Conservation (phyloP, 2,888 invertebrate genomes). For the Teinopalpus imperialis region DNA sequence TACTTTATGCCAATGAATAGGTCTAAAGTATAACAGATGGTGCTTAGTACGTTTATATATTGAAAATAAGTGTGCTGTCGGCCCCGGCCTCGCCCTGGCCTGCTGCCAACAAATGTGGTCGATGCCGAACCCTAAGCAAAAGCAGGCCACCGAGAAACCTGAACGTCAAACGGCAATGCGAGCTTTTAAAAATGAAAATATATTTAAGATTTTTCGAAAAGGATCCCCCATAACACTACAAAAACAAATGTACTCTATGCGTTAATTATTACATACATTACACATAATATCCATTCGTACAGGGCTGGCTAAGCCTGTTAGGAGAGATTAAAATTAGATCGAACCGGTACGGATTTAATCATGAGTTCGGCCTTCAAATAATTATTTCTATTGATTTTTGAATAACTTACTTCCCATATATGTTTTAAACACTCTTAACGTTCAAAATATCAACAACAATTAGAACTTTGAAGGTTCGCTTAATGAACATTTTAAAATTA, state of each 20-base stretch:
- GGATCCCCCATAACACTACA: conserved; percentile 24
- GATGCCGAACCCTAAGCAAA: conserved; percentile 42
- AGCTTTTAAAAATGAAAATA: too few relatives aligned
- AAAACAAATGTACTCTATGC: too few relatives aligned
- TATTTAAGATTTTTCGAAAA: conserved; percentile 29
- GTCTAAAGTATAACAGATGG: too few relatives aligned
- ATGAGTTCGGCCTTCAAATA: neutral
- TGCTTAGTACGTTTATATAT: conserved; percentile 47
- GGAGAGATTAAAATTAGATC: conserved; percentile 6
- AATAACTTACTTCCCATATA: too few relatives aligned
- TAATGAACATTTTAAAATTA: too few relatives aligned
- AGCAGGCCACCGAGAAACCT: conserved; percentile 29
- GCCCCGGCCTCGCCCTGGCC: conserved; percentile 50
- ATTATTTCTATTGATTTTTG: neutral
- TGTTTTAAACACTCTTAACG: too few relatives aligned
- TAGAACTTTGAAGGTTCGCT: too few relatives aligned
- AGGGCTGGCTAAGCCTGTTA: conserved; percentile 6
- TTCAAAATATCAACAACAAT: too few relatives aligned
- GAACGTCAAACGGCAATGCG: conserved; percentile 26
- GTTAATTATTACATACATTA: too few relatives aligned
- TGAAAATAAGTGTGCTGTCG: conserved; percentile 48
- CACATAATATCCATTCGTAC: neutral
- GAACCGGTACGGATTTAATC: conserved; percentile 1
- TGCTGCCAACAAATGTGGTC: conserved; percentile 60
- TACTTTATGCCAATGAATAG: too few relatives aligned